These are phyloP conservation scores for Graptemys geographica DNA, from an alignment of 2,797 vertebrate species.

Conservation along the genomic window DNA sequence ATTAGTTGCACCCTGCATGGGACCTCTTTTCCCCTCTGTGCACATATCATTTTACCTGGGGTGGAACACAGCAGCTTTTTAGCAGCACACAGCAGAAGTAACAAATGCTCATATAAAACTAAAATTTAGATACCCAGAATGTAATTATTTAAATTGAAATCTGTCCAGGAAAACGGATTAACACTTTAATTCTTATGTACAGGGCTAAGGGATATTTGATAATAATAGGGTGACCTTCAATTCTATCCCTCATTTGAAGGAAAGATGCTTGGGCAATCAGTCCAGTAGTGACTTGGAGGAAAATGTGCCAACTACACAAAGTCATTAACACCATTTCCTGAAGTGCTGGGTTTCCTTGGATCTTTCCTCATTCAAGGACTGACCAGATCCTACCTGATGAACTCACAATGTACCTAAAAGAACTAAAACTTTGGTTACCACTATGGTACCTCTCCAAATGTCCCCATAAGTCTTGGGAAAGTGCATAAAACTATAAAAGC, in stretches of 20 bases:
- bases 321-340: neutral
- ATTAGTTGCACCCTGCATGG: neutral
- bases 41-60: neutral
- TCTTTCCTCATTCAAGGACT: neutral
- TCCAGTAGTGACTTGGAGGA: neutral
- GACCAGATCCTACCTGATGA: neutral
- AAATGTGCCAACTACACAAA: neutral
- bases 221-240: constrained; percentile 24
- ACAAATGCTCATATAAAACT: constrained; percentile 54
- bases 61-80: constrained; percentile 13
- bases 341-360: constrained; percentile 25
- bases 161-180: constrained; percentile 2
- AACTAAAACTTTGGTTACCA: neutral
- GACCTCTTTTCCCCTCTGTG: neutral
- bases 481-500: neutral
- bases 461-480: neutral
- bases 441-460: neutral
- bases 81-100: constrained; percentile 39
- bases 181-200: constrained; percentile 16
- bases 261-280: neutral
- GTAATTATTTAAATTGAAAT: constrained; percentile 34
- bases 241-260: neutral
- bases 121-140: constrained; percentile 46
- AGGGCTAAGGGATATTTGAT: constrained; percentile 50
- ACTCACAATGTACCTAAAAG: neutral